Conservation (phyloP, 37 sponge, comb jelly and placozoan genomes). For the Ianthella basta region DNA sequence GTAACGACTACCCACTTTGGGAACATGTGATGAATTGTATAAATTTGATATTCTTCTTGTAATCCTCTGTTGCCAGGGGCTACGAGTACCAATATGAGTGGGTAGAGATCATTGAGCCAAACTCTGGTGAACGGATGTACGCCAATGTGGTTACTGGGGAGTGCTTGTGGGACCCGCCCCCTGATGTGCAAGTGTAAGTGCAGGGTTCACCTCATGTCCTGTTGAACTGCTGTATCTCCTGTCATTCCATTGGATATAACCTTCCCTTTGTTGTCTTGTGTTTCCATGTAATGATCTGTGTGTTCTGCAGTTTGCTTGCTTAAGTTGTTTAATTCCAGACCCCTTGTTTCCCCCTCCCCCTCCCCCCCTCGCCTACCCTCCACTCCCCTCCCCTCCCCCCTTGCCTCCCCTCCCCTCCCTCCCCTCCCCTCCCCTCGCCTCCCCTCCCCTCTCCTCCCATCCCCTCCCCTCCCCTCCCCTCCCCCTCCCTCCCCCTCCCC, state of each 20-base stretch:
- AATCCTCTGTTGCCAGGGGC: background rate
- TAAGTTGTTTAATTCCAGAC: too few species aligned
- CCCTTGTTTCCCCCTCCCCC: too few species aligned
- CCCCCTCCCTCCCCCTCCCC: background rate
- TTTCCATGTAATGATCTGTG: too few species aligned
- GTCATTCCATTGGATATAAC: too few species aligned
- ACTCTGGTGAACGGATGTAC: slow-evolving; percentile 73
- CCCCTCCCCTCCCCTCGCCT: background rate
- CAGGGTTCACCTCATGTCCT: background rate
- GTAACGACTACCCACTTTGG: too few species aligned
- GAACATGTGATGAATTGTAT: background rate
- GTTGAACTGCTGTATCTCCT: background rate
- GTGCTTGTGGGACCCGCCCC: slow-evolving; percentile 60
- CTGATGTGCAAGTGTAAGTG: slow-evolving; percentile 73
- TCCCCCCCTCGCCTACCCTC: too few species aligned
- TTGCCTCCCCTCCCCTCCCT: too few species aligned
- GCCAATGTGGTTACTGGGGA: slow-evolving; percentile 88
- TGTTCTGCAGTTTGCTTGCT: too few species aligned
- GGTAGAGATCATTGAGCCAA: slow-evolving; percentile 90
- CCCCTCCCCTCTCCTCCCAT: background rate
- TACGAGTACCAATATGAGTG: slow-evolving; percentile 66
- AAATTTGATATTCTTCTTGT: background rate
- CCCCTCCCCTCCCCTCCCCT: background rate
- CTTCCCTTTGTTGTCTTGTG: background rate
- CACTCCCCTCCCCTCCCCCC: too few species aligned